phyloP scores from a whole-genome alignment of 2,888 invertebrate genomes.

The Mimachlamys varia region DNA sequence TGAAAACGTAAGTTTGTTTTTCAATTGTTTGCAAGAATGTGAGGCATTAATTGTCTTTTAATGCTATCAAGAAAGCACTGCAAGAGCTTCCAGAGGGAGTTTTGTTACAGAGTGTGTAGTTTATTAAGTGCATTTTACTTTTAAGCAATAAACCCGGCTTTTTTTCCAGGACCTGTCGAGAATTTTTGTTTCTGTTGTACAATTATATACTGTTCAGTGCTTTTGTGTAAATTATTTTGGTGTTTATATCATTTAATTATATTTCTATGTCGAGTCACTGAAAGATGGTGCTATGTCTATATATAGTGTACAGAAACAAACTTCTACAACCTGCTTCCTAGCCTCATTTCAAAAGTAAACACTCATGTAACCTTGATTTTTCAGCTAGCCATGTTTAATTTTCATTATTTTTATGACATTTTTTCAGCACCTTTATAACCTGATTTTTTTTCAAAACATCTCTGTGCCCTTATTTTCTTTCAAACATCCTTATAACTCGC shows the following conservation, averaged over 20 bases:
- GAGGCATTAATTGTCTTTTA: too few relatives aligned
- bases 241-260: neutral
- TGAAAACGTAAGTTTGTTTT: neutral
- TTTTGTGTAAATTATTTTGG: slow-evolving; percentile 21
- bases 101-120: neutral
- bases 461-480: neutral
- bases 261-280: neutral
- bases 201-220: neutral
- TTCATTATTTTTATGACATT: neutral
- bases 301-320: neutral
- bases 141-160: neutral
- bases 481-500: neutral
- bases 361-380: neutral
- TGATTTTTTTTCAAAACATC: neutral
- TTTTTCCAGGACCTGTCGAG: neutral
- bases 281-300: slow-evolving; percentile 18
- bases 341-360: neutral
- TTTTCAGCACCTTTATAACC: too few relatives aligned
- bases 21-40: neutral
- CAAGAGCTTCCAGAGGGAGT: neutral
- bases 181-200: neutral
- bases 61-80: too few relatives aligned
- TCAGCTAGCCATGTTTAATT: neutral
- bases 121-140: neutral
- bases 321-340: neutral